Evolutionary conservation across 2,113 vertebrate genomes (phyloP).

Genomic region (Solea solea): DNA sequence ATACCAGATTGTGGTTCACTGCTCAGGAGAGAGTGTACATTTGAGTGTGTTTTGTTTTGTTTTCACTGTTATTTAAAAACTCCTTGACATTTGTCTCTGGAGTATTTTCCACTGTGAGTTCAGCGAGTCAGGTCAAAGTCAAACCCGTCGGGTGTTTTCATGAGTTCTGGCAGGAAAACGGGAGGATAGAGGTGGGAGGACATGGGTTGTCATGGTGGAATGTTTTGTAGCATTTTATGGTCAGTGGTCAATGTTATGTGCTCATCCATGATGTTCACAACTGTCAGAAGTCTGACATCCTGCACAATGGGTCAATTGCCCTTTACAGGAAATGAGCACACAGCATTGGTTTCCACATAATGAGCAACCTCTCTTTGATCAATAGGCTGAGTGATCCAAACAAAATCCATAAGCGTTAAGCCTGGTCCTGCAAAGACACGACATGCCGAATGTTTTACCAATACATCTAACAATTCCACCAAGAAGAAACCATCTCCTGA

Average conservation of each 20-base stretch:
- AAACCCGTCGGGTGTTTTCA: constrained; percentile 8
- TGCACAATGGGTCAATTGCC: not conserved
- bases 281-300: too few relatives aligned
- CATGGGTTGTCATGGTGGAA: constrained; percentile 3
- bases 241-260: too few relatives aligned
- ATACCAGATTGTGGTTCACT: constrained; percentile 46
- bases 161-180: constrained; percentile 16
- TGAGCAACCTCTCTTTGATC: not conserved
- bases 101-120: constrained; percentile 15
- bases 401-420: not conserved
- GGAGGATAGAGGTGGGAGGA: not conserved
- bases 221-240: not conserved
- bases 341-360: not conserved
- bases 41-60: constrained; percentile 17
- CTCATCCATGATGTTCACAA: too few relatives aligned
- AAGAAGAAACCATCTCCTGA: not conserved
- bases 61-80: constrained; percentile 10
- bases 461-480: too few relatives aligned
- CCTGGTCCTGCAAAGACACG: not conserved
- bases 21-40: constrained; percentile 44
- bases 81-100: constrained; percentile 44
- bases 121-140: constrained; percentile 19
- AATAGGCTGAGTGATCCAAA: not conserved
- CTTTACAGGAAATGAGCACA: not conserved
- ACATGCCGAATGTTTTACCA: too few relatives aligned